phyloP scores from a whole-genome alignment of 2,797 vertebrate species.

The Serranus cabrilla region DNA sequence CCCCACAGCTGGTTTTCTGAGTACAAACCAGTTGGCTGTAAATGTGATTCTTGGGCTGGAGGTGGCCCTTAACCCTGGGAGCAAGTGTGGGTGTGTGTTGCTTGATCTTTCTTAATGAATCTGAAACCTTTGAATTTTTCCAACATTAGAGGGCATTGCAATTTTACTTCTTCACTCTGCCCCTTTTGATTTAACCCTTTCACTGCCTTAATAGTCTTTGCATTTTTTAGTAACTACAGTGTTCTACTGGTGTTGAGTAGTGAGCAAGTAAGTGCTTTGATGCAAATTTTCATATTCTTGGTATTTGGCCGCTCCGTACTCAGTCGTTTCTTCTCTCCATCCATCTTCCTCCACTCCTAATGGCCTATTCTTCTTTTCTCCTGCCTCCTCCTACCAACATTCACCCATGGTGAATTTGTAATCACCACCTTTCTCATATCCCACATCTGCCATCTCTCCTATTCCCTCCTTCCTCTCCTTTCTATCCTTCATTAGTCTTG shows the following conservation, averaged over 20 bases:
- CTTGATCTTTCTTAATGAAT: slow-evolving; percentile 38
- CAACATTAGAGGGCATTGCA: slow-evolving; percentile 31
- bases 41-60: slow-evolving; percentile 19
- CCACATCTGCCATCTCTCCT: slow-evolving; percentile 39
- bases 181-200: neutral
- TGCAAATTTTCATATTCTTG: slow-evolving; percentile 13
- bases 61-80: slow-evolving; percentile 7
- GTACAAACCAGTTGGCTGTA: slow-evolving; percentile 1
- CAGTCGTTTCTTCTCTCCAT: slow-evolving; percentile 10
- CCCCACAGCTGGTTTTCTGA: slow-evolving; percentile 4
- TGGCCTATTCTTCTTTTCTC: slow-evolving; percentile 37
- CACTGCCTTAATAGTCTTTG: neutral
- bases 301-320: slow-evolving; percentile 16
- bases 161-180: slow-evolving; percentile 6
- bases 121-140: slow-evolving; percentile 37
- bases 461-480: slow-evolving; percentile 26
- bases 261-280: slow-evolving; percentile 7
- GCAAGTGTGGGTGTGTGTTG: slow-evolving; percentile 15
- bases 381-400: slow-evolving; percentile 41
- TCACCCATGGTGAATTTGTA: slow-evolving; percentile 55
- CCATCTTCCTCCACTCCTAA: slow-evolving; percentile 28
- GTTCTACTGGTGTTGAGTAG: slow-evolving; percentile 4
- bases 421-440: slow-evolving; percentile 52
- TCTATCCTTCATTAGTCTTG: slow-evolving; percentile 43
- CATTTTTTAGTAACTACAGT: slow-evolving; percentile 9